phyloP scores from a whole-genome alignment of 92 coral and sea anemone species.

The Chrysogorgia sp. region DNA sequence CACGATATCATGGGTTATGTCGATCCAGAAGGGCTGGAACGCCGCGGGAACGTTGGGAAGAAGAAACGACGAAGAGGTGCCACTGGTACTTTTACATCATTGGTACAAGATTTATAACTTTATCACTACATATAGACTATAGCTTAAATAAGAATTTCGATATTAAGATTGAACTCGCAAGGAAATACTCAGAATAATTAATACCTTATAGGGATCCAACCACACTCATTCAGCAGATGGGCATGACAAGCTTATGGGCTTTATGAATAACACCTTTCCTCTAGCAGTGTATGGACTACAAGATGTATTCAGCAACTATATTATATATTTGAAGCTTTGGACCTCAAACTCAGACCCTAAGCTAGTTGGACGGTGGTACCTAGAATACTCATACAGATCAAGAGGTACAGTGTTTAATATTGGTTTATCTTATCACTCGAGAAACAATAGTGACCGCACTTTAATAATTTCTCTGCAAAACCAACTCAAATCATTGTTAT shows the following conservation, averaged over 20 bases:
- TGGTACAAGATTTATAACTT: too few relatives aligned
- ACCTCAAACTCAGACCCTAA: conserved; percentile 61
- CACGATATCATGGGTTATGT: conserved; percentile 57
- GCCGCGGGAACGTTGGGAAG: conserved; percentile 57
- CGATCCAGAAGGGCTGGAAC: conserved; percentile 62
- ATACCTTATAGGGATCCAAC: conserved; percentile 35
- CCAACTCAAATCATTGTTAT: background rate
- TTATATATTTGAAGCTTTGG: conserved; percentile 61
- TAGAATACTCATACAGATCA: conserved; percentile 43
- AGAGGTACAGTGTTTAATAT: conserved; percentile 25
- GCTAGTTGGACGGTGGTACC: conserved; percentile 58
- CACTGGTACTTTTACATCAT: conserved; percentile 54
- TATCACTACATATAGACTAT: too few relatives aligned
- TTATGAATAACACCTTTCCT: conserved; percentile 17
- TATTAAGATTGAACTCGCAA: too few relatives aligned
- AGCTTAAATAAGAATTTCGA: too few relatives aligned
- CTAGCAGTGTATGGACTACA: conserved; percentile 59
- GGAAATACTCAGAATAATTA: background rate
- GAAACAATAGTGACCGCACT: background rate
- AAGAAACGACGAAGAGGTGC: conserved; percentile 51
- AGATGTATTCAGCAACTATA: conserved; percentile 59
- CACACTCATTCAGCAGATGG: conserved; percentile 42
- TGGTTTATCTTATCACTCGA: background rate
- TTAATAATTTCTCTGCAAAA: background rate
- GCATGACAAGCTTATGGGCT: conserved; percentile 44